Base-by-base conservation (phyloP, 2,113 vertebrate genomes). In the Baryphthengus martii region DNA sequence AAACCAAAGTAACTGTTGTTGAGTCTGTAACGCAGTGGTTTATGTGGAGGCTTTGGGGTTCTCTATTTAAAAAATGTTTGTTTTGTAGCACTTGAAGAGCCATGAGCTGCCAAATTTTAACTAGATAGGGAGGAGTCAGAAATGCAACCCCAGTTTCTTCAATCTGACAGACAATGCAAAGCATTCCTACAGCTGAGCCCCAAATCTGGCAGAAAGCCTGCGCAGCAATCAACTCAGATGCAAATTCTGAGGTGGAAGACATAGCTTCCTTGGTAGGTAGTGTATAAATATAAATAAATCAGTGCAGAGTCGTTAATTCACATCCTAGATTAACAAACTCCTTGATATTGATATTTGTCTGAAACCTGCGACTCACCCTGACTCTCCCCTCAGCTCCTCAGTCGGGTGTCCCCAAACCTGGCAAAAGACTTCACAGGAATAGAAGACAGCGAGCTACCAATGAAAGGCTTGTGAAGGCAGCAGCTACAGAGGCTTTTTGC, bases 221-320 rank as follows among this genome's bases (percentile, higher is more conserved):
- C 0, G 0, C 58, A 84, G 25, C 65, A 39, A 53, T 10, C 3
- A 70, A 61, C 39, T 71, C 1, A 0, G 29, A 33, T 47, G 25
- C 1, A 73, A 85, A 35, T 21, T 66, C 8, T 70, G 66, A 78
- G 23, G 24, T 14, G 17, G 45, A 89, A 90, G 26, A 73, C 91
- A 68, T 18, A 79, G 29, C 35, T 56, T 78, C 42, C n/a, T n/a
- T n/a, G n/a, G 20, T 17, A 68, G 49, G n/a, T 1, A 67, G 42
- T 47, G 26, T n/a, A n/a, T 15, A 49, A 10, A 37, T 7, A 71
- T 20, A 56, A 58, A 55, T 6, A 56, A 45, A 89, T n/a, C 31
- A n/a, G 40, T 33, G 68, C 33, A 74, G 37, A 52, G 37, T 16
- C 76, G 40, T 29, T 61, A 86, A 72, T 71, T 63, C 71, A 80